A percentile compares a stretch with the other conserved stretches of the same genome.
phyloP scores from a whole-genome alignment of 1,140 invertebrate genomes.

The Macrotrachela quadricornifera region DNA sequence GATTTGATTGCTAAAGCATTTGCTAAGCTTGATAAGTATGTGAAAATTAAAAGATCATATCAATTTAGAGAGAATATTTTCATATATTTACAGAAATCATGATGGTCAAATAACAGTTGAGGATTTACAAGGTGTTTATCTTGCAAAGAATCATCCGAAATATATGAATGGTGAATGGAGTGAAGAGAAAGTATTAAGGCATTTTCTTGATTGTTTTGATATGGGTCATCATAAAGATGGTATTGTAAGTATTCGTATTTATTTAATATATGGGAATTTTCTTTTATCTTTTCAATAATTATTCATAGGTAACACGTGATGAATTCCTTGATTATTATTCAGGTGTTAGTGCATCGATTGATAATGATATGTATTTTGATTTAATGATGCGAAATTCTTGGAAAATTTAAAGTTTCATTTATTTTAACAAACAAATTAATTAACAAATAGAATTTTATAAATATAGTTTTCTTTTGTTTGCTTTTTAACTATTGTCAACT shows the following conservation, averaged over 20 bases:
- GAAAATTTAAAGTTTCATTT: conserved; percentile 48
- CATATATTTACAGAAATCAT: conserved; percentile 8
- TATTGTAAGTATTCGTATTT: conserved; percentile 36
- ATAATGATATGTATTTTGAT: conserved; percentile 78
- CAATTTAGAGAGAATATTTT: background rate
- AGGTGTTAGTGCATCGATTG: conserved; percentile 72
- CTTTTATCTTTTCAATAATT: conserved; percentile 11
- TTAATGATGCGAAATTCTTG: conserved; percentile 81
- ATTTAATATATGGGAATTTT: background rate
- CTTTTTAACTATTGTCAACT: too few species aligned
- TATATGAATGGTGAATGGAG: conserved; percentile 67
- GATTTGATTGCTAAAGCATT: conserved; percentile 56
- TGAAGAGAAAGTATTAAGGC: conserved; percentile 59
- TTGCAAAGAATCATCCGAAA: conserved; percentile 51
- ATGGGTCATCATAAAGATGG: conserved; percentile 50
- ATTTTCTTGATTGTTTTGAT: conserved; percentile 70
- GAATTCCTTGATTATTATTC: conserved; percentile 85
- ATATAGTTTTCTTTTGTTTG: too few species aligned
- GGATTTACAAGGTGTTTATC: conserved; percentile 43
- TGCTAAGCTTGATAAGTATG: conserved; percentile 54
- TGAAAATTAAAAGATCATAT: conserved; percentile 37
- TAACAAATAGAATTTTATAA: too few species aligned
- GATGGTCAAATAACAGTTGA: conserved; percentile 18
- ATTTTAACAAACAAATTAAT: too few species aligned
- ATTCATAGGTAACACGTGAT: conserved; percentile 59